Conservation (phyloP, 2,888 invertebrate genomes). For the Xanthia togata region DNA sequence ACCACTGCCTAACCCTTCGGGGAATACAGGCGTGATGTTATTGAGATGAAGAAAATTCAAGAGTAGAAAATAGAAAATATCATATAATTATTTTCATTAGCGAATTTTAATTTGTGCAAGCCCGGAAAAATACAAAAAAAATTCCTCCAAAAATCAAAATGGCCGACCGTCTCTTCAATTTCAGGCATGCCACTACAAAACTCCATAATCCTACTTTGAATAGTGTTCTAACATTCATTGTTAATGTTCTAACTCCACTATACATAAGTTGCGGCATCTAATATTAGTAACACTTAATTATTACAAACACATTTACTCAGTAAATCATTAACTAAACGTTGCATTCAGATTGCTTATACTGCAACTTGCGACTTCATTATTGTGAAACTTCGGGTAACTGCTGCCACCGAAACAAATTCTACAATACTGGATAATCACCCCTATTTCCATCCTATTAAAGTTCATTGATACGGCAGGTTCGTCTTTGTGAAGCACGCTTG, state of each 20-base stretch:
- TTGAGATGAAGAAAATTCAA: too few species aligned
- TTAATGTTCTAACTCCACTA: neutral
- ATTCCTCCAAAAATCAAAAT: too few species aligned
- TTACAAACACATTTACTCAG: constrained; percentile 47
- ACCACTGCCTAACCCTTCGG: too few species aligned
- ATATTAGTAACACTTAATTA: constrained; percentile 17
- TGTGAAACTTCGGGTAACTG: constrained; percentile 57
- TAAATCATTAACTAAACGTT: constrained; percentile 66
- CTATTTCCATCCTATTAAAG: rapidly evolving
- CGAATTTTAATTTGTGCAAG: too few species aligned
- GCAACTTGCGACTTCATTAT: constrained; percentile 73
- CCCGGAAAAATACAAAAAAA: too few species aligned
- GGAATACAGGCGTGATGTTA: too few species aligned
- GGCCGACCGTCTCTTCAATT: neutral
- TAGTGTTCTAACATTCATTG: neutral
- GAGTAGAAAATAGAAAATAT: too few species aligned
- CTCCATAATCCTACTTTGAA: neutral
- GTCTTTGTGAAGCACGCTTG: constrained; percentile 21
- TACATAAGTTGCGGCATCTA: constrained; percentile 2
- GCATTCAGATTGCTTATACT: constrained; percentile 62
- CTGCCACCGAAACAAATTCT: constrained; percentile 6
- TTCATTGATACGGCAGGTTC: constrained; percentile 2
- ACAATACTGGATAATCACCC: constrained; percentile 6
- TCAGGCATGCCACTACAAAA: neutral
- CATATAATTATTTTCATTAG: too few species aligned